Base-by-base conservation (phyloP, 1,140 invertebrate genomes). In the Bactericera cockerelli region DNA sequence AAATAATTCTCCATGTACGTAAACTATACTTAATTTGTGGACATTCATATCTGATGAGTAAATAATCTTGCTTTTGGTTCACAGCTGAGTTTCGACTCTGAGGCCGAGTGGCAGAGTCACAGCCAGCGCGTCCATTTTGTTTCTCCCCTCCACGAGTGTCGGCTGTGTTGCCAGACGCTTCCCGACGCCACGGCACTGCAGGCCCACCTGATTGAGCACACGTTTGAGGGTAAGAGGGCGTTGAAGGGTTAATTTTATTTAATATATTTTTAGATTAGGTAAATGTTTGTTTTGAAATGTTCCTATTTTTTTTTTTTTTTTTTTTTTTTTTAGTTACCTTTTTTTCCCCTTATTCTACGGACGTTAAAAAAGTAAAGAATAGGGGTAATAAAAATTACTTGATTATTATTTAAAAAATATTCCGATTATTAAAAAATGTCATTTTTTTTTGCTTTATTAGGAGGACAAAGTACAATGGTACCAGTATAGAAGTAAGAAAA, bases 131-230 rank as follows among this genome's bases (percentile, higher is more conserved):
- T 4, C 28, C 76, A 31, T 73, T 67, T 72, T 76, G 66, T n/a
- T 64, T n/a, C n/a, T n/a, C 67, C 61, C 26, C 72, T 74, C 1
- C 80, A 82, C 65, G 82, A 87, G 64, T 93, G 89, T 68, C 77
- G 82, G 57, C 73, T 92, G 0, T 93, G 89, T 65, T 72, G 79
- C 8, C 77, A 79, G 55, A 70, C 80, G 1, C 80, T 87, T 22
- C 78, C 81, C 19, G 83, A 81, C 19, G 82, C 85, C 0, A 77
- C 82, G 8, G 84, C 89, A 63, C 77, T 95, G 1, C 91, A 95
- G 70, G 81, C 84, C 53, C 92, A 96, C 67, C 75, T 96, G 31
- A 93, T 96, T 56, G 90, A 94, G 64, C 92, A 96, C 68, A 93
- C 86, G 0, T 94, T 93, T 68, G 84, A 49, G 19, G 42, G 42